Evolutionary conservation across 2,113 vertebrate species (phyloP), one percentile per base, ranked within the genome.

Genomic region (Anser cygnoides): DNA sequence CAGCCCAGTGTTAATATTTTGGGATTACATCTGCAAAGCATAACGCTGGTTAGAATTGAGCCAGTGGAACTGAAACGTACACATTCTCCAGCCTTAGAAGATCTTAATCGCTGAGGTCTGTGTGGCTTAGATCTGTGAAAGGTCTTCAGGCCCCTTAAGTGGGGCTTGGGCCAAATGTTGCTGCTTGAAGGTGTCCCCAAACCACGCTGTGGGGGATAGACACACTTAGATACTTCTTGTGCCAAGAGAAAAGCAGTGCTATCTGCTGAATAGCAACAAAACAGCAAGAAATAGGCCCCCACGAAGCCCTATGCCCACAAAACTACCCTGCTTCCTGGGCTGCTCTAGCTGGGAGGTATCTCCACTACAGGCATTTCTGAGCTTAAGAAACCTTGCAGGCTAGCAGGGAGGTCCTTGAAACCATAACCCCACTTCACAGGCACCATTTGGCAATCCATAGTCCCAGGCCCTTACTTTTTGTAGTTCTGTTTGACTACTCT

Each of bases 251-350:
- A 93, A 37, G 13, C 52, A 33, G 33, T 0, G 0, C 57, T 86
- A 33, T 22, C 25, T 2, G 3, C 68, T 83, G 68, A 90, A 67
- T 50, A 52, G 26, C 11, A 80, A 10, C 22, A 65, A 86, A 92
- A 20, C 35, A 23, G 35, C 35, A 62, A 86, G 63, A 58, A 83
- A 54, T 3, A 70, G 52, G 57, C 2, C 7, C 33, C 33, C 1
- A 1, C 14, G 82, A 55, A 70, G 43, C 9, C 11, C 29, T 1
- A 0, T 43, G n/a, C 23, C 35, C 55, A 15, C 31, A 63, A 9
- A 31, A 31, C 31, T 44, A 11, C 39, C 13, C n/a, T 87, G 50
- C 25, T 77, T 78, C 50, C 57, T 35, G 18, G 49, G 23, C 37
- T 75, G 15, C 25, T 91, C 14, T 57, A 31, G 29, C 63, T 57